Percentiles rank a stretch among this genome's conserved stretches.
These are phyloP conservation scores for Coturnix japonica DNA, from an alignment of 2,113 vertebrate genomes.

Conservation along the genomic window DNA sequence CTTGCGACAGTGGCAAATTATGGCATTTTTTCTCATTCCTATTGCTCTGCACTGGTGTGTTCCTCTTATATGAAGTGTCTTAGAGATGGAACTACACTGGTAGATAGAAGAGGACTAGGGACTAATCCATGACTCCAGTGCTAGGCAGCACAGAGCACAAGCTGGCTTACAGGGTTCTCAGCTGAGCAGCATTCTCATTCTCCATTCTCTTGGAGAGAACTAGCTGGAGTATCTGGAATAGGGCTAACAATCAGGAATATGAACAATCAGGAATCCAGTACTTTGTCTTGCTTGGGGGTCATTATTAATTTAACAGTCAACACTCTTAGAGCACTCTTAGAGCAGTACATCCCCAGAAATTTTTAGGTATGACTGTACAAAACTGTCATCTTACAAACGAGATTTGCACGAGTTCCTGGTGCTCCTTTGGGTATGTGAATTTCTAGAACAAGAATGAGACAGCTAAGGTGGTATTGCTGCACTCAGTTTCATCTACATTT, in stretches of 20 bases:
- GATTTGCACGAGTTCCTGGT: neutral
- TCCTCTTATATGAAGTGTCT: neutral
- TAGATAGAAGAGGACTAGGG: neutral
- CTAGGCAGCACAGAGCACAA: neutral
- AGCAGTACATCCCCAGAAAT: neutral
- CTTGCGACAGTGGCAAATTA: neutral
- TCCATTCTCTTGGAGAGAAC: neutral
- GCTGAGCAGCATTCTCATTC: no score
- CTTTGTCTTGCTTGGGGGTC: neutral
- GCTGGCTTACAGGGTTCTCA: accelerated
- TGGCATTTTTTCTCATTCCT: neutral
- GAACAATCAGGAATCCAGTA: neutral
- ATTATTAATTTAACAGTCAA: neutral
- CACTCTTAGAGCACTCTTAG: neutral
- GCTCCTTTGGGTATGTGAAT: neutral
- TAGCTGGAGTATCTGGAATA: neutral
- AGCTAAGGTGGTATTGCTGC: neutral
- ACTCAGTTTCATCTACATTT: neutral
- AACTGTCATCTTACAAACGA: neutral
- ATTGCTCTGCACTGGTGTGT: neutral
- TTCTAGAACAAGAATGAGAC: neutral
- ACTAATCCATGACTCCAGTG: neutral
- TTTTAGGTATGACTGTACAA: neutral
- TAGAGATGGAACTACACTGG: accelerated
- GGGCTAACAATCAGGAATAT: neutral